Conservation (phyloP, 2,888 invertebrate species). For the Lepidochitona cinerea region DNA sequence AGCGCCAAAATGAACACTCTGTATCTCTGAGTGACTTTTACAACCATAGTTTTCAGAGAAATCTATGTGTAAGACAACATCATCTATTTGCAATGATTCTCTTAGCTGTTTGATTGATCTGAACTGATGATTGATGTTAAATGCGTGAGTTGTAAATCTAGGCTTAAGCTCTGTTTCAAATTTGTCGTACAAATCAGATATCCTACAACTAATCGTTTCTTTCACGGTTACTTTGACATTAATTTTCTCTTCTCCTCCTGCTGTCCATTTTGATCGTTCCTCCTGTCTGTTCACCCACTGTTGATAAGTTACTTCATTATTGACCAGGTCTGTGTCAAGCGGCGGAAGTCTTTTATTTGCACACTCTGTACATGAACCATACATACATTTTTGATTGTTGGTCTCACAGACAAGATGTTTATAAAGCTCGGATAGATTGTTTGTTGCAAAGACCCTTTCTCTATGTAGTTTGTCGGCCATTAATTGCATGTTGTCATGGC, state of each 20-base stretch:
- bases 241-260: not conserved
- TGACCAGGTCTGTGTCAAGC: not conserved
- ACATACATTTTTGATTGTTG: not conserved
- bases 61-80: conserved; percentile 11
- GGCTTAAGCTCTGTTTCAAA: not conserved
- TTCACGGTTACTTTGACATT: not conserved
- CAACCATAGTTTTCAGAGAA: conserved; percentile 25
- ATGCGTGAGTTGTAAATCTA: not conserved
- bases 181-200: not conserved
- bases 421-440: not conserved
- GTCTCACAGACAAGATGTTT: not conserved
- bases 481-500: not conserved
- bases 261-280: not conserved
- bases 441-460: not conserved
- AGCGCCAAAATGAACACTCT: conserved; percentile 32
- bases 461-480: not conserved
- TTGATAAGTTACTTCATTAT: not conserved
- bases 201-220: not conserved
- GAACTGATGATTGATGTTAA: conserved; percentile 4
- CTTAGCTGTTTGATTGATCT: not conserved
- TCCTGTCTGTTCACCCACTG: not conserved
- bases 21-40: conserved; percentile 20
- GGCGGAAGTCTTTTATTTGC: not conserved
- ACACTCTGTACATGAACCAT: no score
- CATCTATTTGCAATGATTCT: not conserved